Evolutionary conservation across 2,797 vertebrate species (phyloP).

Genomic region (Balearica regulorum): DNA sequence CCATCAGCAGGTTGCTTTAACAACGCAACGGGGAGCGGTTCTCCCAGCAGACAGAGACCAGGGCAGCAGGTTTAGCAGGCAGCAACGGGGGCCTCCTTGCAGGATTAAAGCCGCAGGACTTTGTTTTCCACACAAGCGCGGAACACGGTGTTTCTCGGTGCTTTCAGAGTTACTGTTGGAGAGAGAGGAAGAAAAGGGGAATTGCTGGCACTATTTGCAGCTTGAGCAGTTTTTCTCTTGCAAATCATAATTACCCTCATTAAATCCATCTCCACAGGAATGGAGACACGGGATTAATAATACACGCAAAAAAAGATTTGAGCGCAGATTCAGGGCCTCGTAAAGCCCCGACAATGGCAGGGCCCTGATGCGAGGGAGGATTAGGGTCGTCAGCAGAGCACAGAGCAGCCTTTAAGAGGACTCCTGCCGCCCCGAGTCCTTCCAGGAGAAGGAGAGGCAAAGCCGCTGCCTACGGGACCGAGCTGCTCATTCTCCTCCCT

Average conservation of each 20-base stretch:
- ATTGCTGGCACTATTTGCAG: background rate
- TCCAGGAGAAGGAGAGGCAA: background rate
- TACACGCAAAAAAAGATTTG: background rate
- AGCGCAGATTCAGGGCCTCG: background rate
- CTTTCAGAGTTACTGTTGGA: background rate
- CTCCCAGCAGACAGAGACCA: background rate
- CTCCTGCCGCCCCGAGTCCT: background rate
- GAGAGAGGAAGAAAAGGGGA: background rate
- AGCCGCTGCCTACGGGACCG: background rate
- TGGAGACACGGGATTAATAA: background rate
- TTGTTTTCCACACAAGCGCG: accelerated
- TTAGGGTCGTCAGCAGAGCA: background rate
- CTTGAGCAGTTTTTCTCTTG: background rate
- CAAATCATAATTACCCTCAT: background rate
- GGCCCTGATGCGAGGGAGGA: background rate
- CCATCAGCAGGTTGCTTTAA: background rate
- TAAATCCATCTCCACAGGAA: background rate
- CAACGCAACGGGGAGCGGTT: accelerated
- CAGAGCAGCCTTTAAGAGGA: background rate
- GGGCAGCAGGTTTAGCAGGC: background rate
- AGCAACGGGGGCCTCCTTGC: background rate
- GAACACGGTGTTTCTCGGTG: accelerated
- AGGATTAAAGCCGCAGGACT: background rate
- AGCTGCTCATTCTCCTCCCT: background rate
- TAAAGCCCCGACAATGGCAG: background rate